phyloP scores from a whole-genome alignment of 2,888 invertebrate genomes.

The Drosophila percnosoma region DNA sequence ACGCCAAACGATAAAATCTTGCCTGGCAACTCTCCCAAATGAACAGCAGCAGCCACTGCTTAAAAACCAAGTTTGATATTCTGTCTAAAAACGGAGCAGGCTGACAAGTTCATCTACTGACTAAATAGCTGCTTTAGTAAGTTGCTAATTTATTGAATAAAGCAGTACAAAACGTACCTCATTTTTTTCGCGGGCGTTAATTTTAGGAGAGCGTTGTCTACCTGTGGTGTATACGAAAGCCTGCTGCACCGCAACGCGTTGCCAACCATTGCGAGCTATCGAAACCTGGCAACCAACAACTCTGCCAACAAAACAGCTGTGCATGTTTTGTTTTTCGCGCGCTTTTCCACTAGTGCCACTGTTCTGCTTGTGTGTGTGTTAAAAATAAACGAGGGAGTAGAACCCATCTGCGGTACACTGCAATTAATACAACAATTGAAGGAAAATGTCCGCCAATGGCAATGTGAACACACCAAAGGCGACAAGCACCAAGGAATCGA shows the following conservation, averaged over 20 bases:
- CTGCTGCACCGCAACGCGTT: background rate
- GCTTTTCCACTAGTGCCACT: constrained; percentile 30
- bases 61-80: background rate
- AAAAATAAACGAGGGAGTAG: background rate
- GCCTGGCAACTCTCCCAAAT: background rate
- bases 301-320: constrained; percentile 31
- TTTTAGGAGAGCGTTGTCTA: background rate
- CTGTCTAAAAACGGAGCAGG: background rate
- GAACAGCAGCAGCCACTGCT: background rate
- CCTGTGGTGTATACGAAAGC: background rate
- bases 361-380: background rate
- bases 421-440: constrained; percentile 8
- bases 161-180: background rate
- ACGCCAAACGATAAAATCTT: background rate
- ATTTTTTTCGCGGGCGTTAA: no score
- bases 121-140: background rate
- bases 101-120: background rate
- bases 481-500: constrained; percentile 45
- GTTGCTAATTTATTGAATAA: background rate
- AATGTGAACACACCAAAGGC: constrained; percentile 63
- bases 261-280: constrained; percentile 28
- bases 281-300: background rate
- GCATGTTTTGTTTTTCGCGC: constrained; percentile 49
- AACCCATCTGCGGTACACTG: background rate
- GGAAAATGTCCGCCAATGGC: constrained; percentile 44